Percentiles rank a stretch among this genome's conserved stretches.
phyloP scores from a whole-genome alignment of 23 tunicate species.

The Oikopleura dioica region DNA sequence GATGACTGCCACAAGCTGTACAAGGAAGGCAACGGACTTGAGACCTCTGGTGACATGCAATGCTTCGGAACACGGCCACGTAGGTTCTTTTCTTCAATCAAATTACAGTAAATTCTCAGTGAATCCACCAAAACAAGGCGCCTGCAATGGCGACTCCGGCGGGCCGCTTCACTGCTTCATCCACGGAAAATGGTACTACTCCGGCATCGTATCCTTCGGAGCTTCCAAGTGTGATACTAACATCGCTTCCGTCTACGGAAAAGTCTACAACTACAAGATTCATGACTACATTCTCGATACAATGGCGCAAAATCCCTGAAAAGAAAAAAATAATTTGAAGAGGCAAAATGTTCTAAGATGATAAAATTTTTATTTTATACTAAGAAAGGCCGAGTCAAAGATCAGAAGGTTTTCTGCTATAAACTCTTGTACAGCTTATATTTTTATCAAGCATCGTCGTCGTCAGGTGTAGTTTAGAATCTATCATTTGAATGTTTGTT shows the following conservation, averaged over 20 bases:
- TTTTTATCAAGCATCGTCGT: no score
- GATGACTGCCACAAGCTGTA: conserved; percentile 42
- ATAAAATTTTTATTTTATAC: no score
- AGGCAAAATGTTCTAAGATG: no score
- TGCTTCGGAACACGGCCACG: conserved; percentile 1
- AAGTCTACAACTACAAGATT: conserved; percentile 15
- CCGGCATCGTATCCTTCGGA: conserved; percentile 70
- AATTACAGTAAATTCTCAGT: no score
- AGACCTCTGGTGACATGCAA: not conserved
- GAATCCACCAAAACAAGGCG: not conserved
- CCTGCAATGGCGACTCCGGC: conserved; percentile 50
- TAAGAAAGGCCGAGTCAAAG: no score
- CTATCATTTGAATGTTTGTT: no score
- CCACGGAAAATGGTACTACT: conserved; percentile 40
- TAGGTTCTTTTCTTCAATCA: no score
- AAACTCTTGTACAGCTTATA: no score
- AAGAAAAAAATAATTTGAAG: no score
- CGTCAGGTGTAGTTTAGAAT: no score
- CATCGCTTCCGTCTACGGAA: conserved; percentile 44
- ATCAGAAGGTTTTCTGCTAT: no score
- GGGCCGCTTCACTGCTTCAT: conserved; percentile 59
- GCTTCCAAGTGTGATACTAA: conserved; percentile 57
- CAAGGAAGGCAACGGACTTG: conserved; percentile 13
- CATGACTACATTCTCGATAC: not conserved
- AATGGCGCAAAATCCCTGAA: not conserved